A percentile compares a stretch with the other conserved stretches of the same genome.
phyloP scores from a whole-genome alignment of 2,888 invertebrate genomes.

The Tachystola acroxantha region DNA sequence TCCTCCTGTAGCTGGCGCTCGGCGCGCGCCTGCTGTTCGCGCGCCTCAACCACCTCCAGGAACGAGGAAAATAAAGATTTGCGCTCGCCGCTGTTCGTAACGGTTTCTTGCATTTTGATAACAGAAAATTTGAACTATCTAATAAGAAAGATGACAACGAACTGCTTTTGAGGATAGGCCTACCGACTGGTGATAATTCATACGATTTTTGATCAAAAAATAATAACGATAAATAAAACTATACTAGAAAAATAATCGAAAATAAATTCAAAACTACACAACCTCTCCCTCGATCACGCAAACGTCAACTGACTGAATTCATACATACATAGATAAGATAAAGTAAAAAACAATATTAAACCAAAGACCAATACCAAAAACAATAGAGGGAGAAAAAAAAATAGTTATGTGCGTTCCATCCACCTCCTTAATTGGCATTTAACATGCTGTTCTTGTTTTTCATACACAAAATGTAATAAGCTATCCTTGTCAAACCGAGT shows the following conservation, averaged over 20 bases:
- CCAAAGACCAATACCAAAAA: too few relatives aligned
- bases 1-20: slow-evolving; percentile 65
- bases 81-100: slow-evolving; percentile 61
- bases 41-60: slow-evolving; percentile 59
- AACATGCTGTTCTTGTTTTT: too few relatives aligned
- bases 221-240: slow-evolving; percentile 23
- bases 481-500: too few relatives aligned
- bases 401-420: too few relatives aligned
- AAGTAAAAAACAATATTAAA: too few relatives aligned
- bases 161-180: background rate
- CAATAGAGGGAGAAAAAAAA: too few relatives aligned
- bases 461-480: too few relatives aligned
- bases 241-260: slow-evolving; percentile 31
- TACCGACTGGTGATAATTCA: slow-evolving; percentile 7
- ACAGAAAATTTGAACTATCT: slow-evolving; percentile 20
- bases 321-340: too few relatives aligned
- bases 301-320: slow-evolving; percentile 42
- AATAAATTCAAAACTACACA: slow-evolving; percentile 51
- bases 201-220: slow-evolving; percentile 15
- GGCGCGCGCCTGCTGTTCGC: slow-evolving; percentile 53
- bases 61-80: slow-evolving; percentile 67
- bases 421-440: too few relatives aligned
- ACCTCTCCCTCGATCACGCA: slow-evolving; percentile 33
- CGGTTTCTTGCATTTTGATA: slow-evolving; percentile 70
- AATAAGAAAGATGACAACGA: slow-evolving; percentile 1